Evolutionary conservation across 2,888 invertebrate genomes (phyloP).

Genomic region (Drosophila sordidapex): DNA sequence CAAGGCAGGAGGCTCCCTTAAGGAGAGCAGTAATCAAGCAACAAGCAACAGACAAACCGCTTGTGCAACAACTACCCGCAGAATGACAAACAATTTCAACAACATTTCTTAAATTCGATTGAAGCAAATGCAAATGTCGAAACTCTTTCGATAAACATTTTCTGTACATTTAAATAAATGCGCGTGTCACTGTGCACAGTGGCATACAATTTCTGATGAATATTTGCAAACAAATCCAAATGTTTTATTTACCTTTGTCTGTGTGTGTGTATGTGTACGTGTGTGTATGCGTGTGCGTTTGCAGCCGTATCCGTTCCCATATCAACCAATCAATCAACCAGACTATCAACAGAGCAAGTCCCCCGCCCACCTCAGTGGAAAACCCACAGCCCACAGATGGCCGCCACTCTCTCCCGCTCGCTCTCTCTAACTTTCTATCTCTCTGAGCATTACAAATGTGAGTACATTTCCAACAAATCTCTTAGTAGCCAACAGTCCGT

Average conservation of each 20-base stretch:
- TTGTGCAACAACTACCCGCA: conserved; percentile 60
- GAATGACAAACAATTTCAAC: conserved; percentile 38
- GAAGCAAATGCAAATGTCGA: conserved; percentile 16
- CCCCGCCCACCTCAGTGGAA: conserved; percentile 11
- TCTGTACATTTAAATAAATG: conserved; percentile 74
- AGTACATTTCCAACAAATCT: conserved; percentile 39
- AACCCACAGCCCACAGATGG: conserved; percentile 14
- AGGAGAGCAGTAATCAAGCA: conserved; percentile 20
- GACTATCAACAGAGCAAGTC: conserved; percentile 4
- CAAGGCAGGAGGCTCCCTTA: conserved; percentile 4
- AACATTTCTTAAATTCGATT: conserved; percentile 42
- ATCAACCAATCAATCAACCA: conserved; percentile 8
- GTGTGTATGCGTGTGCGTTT: conserved; percentile 15
- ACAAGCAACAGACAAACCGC: conserved; percentile 13
- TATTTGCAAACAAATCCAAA: conserved; percentile 65
- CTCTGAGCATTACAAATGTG: conserved; percentile 42
- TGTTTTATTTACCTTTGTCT: conserved; percentile 72
- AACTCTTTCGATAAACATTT: conserved; percentile 35
- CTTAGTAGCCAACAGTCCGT: not conserved
- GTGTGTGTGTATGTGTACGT: conserved; percentile 26
- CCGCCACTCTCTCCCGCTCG: not conserved
- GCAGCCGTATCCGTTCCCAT: conserved; percentile 13
- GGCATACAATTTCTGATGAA: conserved; percentile 64
- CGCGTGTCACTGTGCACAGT: conserved; percentile 62
- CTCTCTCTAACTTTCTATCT: conserved; percentile 7